Evolutionary conservation across 2,113 vertebrate species (phyloP), one percentile per base, ranked within the genome.

Genomic region (Vimba vimba): DNA sequence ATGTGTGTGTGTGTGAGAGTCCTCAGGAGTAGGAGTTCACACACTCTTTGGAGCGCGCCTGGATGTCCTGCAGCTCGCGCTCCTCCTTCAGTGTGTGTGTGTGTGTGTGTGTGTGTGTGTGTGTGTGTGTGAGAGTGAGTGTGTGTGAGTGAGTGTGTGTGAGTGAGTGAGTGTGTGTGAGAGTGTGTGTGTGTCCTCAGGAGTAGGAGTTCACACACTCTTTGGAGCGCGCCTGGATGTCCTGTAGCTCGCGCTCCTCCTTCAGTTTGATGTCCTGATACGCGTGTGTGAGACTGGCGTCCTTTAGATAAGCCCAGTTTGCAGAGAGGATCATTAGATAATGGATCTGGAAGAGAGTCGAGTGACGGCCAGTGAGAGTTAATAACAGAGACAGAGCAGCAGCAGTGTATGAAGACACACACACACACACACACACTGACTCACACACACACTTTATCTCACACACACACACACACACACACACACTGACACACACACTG

Each of bases 291-390:
- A 98, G 97, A 97, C 97, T 98, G 66, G 98, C 97, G 91, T 99
- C 98, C 96, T 99, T 99, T 96, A 99, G 97, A 96, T 99, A 99
- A 95, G 98, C 98, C 98, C 98, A 99, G 96, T 99, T 99, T 96
- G 98, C 97, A 93, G 98, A 97, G 93, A 99, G 97, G 97, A 99
- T 97, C 98, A 99, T 99, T 96, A 99, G 98, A 97, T 97, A 99
- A 97, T 99, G 98, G 96, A 99, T 98, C 98, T 99, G 97, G 94
- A 99, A 99, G 94, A 99, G 97, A 99, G 97, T 43, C 69, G 43
- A 71, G 96, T 96, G 96, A 96, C 95, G 95, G 96, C 96, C 95
- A 94, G 97, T 97, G 95, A 99, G 96, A 97, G 97, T 95, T 95
- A 97, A 89, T 43, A 43, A 43, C 43, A 43, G 43, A 43, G 43